Base-by-base conservation (phyloP, 1,140 invertebrate genomes). In the Neodiprion fabricii region DNA sequence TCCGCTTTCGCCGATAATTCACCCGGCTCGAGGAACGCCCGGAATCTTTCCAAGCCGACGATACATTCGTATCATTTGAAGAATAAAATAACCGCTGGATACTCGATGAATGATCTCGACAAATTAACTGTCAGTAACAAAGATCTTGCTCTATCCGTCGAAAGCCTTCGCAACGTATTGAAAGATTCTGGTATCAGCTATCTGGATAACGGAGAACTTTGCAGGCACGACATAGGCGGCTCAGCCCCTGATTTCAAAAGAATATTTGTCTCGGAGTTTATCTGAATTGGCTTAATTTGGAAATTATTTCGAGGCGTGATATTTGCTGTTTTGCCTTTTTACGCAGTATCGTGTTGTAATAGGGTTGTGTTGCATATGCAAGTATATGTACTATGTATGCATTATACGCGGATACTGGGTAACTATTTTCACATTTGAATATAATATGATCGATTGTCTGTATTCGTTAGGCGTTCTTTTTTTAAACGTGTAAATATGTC, bases 201-300 rank as follows among this genome's bases (percentile, higher is more conserved):
- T 65, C 72, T 86, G 67, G 83, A 85, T 73, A 85, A 84, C 70
- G 85, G 84, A 7, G 81, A 85, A 72, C 78, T 85, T 65, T 85
- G 84, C 76, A 81, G 85, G 75, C 87, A 89, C 75, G 84, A 85
- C 53, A 85, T 87, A 71, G 85, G 88, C 14, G 89, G 87, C 0
- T 90, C 89, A 67, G 89, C 85, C 23, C 89, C 89, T 0, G 90
- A 91, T 79, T 88, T 91, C 47, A 90, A 90, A 72, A 91, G 89
- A 79, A 87, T 90, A 47, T 91, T 90, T 74, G 87, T 90, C 71
- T 89, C 89, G 0, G 90, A 90, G 68, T 90, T 89, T 76, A 87
- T 90, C 72, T 90, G 78, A 85, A 72, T 73, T 65, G 67, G 9
- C 53, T 65, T 69, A 4, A 28, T 69, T 69, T 12, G 14, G 10